Percentiles rank a stretch among this genome's conserved stretches.
Conservation (phyloP, 2,888 invertebrate genomes). For the Lutraria lutraria region DNA sequence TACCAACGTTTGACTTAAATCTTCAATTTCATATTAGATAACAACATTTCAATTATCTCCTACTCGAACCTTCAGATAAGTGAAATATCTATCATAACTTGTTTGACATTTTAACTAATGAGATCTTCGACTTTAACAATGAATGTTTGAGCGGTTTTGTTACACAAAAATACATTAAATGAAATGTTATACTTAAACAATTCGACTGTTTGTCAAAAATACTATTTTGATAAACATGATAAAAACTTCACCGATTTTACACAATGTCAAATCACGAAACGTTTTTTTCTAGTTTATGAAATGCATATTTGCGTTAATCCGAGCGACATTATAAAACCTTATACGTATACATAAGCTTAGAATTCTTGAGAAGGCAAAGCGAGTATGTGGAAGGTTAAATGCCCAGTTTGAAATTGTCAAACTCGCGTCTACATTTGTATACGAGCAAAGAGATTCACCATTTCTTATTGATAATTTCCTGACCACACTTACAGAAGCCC, state of each 20-base stretch:
- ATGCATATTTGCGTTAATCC: background rate
- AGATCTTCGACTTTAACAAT: background rate
- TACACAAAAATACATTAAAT: background rate
- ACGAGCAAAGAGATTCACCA: too few relatives aligned
- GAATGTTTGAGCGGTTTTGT: background rate
- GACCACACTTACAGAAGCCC: too few relatives aligned
- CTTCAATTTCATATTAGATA: conserved; percentile 4
- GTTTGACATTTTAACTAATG: background rate
- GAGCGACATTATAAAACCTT: background rate
- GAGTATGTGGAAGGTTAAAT: too few relatives aligned
- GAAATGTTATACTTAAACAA: background rate
- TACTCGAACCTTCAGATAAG: background rate
- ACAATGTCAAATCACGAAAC: too few relatives aligned
- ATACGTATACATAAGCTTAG: too few relatives aligned
- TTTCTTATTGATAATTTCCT: too few relatives aligned
- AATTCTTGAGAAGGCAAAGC: too few relatives aligned
- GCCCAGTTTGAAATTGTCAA: too few relatives aligned
- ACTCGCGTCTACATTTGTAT: too few relatives aligned
- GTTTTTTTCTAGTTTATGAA: background rate
- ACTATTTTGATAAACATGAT: too few relatives aligned
- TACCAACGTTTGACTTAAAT: background rate
- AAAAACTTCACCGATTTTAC: too few relatives aligned
- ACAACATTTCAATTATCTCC: background rate
- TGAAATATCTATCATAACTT: background rate
- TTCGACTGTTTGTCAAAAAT: background rate